Base-by-base conservation (phyloP, 2,888 invertebrate species). In the Theodoxus fluviatilis region DNA sequence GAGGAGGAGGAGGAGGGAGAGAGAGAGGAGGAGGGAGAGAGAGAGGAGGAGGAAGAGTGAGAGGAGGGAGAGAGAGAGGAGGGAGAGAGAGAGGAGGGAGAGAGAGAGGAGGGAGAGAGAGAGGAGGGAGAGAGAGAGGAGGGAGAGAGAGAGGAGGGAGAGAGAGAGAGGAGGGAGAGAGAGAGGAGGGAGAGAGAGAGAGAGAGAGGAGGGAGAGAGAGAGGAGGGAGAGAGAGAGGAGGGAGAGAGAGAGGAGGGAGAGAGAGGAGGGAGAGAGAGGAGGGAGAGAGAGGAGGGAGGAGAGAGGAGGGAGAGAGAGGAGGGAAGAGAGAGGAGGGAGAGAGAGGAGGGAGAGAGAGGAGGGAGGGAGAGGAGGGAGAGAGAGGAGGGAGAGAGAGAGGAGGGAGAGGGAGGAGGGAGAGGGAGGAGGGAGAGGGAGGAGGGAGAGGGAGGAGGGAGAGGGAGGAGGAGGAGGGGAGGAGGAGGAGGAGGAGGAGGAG, bases 1-100 rank as follows among this genome's bases (percentile, higher is more conserved):
- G 33, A 47, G 31, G 55, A 67, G 37, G 33, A 38, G 38, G 43
- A 65, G 65, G 31, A 25, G 38, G 43, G 31, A 43, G 31, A 15
- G 18, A 37, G 25, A 25, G 15, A 37, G 37, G 12, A 22, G 40
- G 28, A 35, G 35, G 25, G 12, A 37, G 22, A 33, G 31, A 28
- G 40, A 28, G 22, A 33, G 35, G 61, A 61, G 61, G 35, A 33
- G 35, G 61, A 61, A 35, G 35, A 33, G 35, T 31, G 35, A 35
- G 35, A 33, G 35, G 61, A 61, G 37, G 35, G 37, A 37, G 37
- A 61, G 35, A 61, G n/a, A n/a, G n/a, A 31, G 31, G 35, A 61
- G 61, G n/a, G n/a, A 61, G 35, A 61, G 61, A 61, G 35, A n/a
- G 2, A 28, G 59, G 18, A 28, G 28, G 18, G 18, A 33, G 18